Base-by-base conservation (phyloP, 2,888 invertebrate genomes). In the Stenichneumon culpator region DNA sequence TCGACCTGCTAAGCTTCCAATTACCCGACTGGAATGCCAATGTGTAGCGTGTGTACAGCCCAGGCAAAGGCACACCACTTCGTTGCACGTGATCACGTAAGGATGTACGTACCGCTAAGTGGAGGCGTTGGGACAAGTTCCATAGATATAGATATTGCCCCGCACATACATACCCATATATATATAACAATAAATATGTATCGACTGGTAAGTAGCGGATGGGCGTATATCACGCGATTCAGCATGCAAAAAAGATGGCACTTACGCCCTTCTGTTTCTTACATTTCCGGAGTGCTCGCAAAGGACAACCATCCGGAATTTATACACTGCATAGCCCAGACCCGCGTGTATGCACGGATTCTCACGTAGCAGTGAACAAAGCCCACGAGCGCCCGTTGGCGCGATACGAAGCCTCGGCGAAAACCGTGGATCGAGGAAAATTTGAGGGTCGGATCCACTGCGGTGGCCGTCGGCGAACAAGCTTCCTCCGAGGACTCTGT, bases 21-120 rank as follows among this genome's bases (percentile, higher is more conserved):
- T 79, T 79, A 74, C 73, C 69, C 79, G 79, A 73, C 67, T 68
- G 68, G 73, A 74, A 73, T 83, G 79, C 79, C 83, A 74, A 83
- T 74, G 79, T 36, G 50, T 69, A 69, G 54, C 60, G 65, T 65
- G 36, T 73, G 57, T 50, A 36, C 14, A 72, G 22, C 68, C 22
- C 25, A 16, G 57, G 19, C 39, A 36, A 19, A 19, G 14, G 19
- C 47, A 69, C 44, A 69, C 25, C 44, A 69, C 69, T 52, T 75
- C 75, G 75, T 16, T 52, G 75, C 65, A 65, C 65, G 65, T 75
- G 75, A 75, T 75, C 65, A 50, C 39, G 50, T 47, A 50, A 72
- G 36, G 63, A 79, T 79, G 72, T 72, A 72, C 70, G 63, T 44
- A 72, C 52, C 44, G 22, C 36, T 19, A 60, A 44, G 32, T 19